phyloP scores from a whole-genome alignment of 1,140 invertebrate genomes.

The Ctenoplectra terminalis region DNA sequence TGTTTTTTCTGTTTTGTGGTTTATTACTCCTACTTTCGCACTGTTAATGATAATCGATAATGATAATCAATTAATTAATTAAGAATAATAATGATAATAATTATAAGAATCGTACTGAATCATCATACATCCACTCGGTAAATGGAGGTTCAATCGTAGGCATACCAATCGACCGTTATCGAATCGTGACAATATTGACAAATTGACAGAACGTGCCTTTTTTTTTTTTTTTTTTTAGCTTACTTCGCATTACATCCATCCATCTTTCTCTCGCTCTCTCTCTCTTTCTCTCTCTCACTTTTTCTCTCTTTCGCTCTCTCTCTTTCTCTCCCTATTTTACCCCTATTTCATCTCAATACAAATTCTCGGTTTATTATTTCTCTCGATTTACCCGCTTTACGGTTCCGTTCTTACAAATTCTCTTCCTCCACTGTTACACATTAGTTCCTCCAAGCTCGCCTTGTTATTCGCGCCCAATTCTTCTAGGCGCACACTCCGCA shows the following conservation, averaged over 20 bases:
- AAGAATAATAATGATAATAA: constrained; percentile 72
- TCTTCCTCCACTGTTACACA: background rate
- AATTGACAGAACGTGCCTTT: constrained; percentile 64
- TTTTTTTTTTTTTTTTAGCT: constrained; percentile 37
- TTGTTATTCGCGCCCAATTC: background rate
- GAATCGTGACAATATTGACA: constrained; percentile 67
- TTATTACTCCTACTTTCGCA: constrained; percentile 63
- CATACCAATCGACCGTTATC: constrained; percentile 58
- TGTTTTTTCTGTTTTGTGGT: constrained; percentile 55
- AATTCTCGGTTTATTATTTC: constrained; percentile 7
- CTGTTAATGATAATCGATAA: constrained; percentile 73
- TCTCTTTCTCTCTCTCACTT: constrained; percentile 2
- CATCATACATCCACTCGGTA: constrained; percentile 64
- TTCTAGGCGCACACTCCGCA: background rate
- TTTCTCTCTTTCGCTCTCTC: constrained; percentile 21
- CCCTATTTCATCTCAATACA: background rate
- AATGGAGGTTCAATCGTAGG: constrained; percentile 60
- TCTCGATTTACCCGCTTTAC: background rate
- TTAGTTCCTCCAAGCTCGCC: background rate
- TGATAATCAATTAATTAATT: constrained; percentile 73
- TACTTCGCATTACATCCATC: background rate
- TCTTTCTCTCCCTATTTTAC: constrained; percentile 11
- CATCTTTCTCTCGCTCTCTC: background rate
- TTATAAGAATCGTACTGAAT: constrained; percentile 73
- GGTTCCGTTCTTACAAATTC: background rate